Base-by-base conservation (phyloP, 1,140 invertebrate genomes). In the Apis cerana region DNA sequence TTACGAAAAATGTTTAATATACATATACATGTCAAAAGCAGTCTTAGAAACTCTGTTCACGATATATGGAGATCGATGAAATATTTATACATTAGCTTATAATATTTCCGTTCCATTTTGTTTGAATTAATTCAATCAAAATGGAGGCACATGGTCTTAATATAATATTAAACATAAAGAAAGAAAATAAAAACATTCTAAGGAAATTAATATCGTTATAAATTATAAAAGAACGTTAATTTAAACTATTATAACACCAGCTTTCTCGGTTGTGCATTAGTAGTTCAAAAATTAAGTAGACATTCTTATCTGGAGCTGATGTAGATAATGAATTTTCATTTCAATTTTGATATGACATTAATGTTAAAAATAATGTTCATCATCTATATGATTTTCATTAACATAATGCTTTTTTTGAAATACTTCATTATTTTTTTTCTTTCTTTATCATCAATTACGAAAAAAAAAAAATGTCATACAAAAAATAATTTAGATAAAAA, bases 11-110 rank as follows among this genome's bases (percentile, higher is more conserved):
- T 83, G 64, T 85, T 72, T 84, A 83, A 78, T 72, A 82, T 82
- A 83, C 79, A 82, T 85, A 88, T 88, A 88, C 75, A 82, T 75
- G 82, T 82, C 83, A 85, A 88, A 85, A 85, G 83, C 86, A 88
- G 86, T 88, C 86, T 88, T 88, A 81, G 72, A 88, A 85, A 85
- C 81, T 88, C 75, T 85, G 84, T 88, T 79, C 58, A 78, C 19
- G 75, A 64, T 85, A 50, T 76, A 21, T 76, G 82, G 75, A 1
- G 79, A 70, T 15, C 54, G 67, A 80, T 23, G 80, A 71, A 85
- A 82, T 85, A 76, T 85, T 68, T 88, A 80, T 88, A 88, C 80
- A 88, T 81, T 78, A 81, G 78, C 75, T 88, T 87, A 77, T 84
- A 88, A 84, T 75, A 85, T 54, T 84, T 72, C 56, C 33, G 5